Percentiles rank a stretch among this genome's conserved stretches.
Evolutionary conservation across 2,797 vertebrate genomes (phyloP).

Genomic region (Acrocephalus scirpaceus): DNA sequence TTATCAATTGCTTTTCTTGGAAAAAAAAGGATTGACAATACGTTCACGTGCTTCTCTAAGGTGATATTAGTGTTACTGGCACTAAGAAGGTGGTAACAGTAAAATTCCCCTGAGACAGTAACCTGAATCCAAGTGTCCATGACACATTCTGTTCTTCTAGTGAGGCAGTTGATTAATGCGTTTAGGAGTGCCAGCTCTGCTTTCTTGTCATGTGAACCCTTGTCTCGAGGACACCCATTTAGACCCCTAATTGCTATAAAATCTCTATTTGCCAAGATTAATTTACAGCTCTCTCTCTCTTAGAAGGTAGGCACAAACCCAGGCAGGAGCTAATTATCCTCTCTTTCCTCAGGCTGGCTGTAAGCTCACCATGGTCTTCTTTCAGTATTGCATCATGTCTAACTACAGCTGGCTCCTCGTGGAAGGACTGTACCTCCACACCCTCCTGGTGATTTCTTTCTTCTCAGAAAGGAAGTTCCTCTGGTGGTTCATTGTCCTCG

Average conservation of each 20-base stretch:
- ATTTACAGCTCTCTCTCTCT: neutral
- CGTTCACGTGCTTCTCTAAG: neutral
- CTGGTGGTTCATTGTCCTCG: conserved; percentile 85
- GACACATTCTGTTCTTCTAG: neutral
- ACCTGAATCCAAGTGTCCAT: neutral
- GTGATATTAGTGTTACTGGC: neutral
- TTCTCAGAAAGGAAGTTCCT: conserved; percentile 89
- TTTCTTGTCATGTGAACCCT: neutral
- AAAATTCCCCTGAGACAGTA: neutral
- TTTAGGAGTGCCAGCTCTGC: neutral
- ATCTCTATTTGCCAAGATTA: neutral
- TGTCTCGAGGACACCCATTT: neutral
- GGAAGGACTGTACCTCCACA: conserved; percentile 94
- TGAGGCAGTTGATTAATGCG: neutral
- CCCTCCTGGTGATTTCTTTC: conserved; percentile 88
- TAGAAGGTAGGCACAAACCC: neutral
- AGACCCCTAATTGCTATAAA: neutral
- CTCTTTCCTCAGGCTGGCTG: conserved; percentile 84
- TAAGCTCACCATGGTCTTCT: conserved; percentile 88
- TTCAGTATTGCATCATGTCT: conserved; percentile 93
- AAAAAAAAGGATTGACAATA: neutral
- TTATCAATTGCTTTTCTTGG: neutral
- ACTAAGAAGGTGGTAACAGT: neutral
- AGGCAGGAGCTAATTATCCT: conserved; percentile 14
- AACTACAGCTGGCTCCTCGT: conserved; percentile 96